Evolutionary conservation across 2,797 vertebrate species (phyloP), one percentile per base, ranked within the genome.

Genomic region (Channallabes apus): DNA sequence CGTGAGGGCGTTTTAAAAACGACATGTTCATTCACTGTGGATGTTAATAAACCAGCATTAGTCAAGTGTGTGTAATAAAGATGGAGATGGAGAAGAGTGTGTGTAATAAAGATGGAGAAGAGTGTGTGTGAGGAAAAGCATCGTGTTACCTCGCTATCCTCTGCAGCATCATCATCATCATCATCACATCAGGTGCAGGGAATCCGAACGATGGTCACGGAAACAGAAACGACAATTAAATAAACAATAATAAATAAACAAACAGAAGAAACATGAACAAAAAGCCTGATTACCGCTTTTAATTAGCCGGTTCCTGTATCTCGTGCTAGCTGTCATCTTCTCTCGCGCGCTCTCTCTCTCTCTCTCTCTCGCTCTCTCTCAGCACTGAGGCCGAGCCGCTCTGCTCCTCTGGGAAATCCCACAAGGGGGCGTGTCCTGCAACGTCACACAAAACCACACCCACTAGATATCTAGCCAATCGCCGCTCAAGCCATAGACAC

Each of bases 251-350:
- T 32, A 22, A 82, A 3, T 32, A 58, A 35, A 24, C 24, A 59
- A 2, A 73, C 3, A 80, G 59, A 41, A 80, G 1, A 41, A 27
- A 62, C 9, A 35, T 51, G 15, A 22, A 38, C 14, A 15, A 8
- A 56, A 24, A 9, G 20, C 11, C 35, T 8, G n/a, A 95, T 96
- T 95, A 98, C 98, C 98, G 94, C 97, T 94, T 94, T 97, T 98
- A 0, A 95, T 94, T 92, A 96, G 95, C 90, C 97, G 96, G 96
- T 95, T 98, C 91, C 98, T 98, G 95, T 97, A 98, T 84, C 97
- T 94, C 93, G 96, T 94, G 94, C 93, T 97, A 86, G 93, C 95
- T 93, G 95, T 98, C 97, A 98, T 98, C 91, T 93, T 95, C 92
- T 46, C 41, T 6, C 41, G 0, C 41, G 7, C 41, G 7, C 41